Percentiles rank a stretch among this genome's conserved stretches.
Conservation (phyloP, 2,888 invertebrate species). For the Eupithecia insigniata region DNA sequence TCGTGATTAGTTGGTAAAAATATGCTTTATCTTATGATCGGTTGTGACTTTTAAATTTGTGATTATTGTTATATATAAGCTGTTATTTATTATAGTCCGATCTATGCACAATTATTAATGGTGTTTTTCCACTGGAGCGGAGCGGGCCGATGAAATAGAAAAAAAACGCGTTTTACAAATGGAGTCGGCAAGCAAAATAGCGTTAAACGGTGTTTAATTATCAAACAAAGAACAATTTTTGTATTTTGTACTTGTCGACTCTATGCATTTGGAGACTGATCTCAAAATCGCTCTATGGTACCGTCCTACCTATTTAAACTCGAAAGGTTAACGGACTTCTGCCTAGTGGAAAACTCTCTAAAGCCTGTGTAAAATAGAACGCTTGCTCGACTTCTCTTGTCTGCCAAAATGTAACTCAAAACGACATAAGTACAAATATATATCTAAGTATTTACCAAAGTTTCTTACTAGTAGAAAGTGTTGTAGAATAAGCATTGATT, state of each 20-base stretch:
- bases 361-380: neutral
- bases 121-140: neutral
- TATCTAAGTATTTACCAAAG: neutral
- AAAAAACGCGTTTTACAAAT: neutral
- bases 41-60: conserved; percentile 32
- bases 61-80: conserved; percentile 9
- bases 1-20: conserved; percentile 9
- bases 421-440: conserved; percentile 3
- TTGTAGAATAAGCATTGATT: neutral
- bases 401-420: conserved; percentile 1
- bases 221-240: neutral
- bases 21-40: conserved; percentile 19
- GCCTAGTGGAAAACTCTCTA: neutral
- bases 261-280: neutral
- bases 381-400: conserved; percentile 1
- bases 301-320: neutral
- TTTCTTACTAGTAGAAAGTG: neutral
- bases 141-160: neutral
- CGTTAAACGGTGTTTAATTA: neutral
- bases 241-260: neutral
- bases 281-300: neutral
- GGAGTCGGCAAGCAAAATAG: neutral
- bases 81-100: conserved; percentile 12
- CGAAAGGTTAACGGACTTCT: neutral
- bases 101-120: neutral